A percentile compares a stretch with the other conserved stretches of the same genome.
Conservation (phyloP, 2,797 vertebrate genomes). For the Acanthurus tractus region DNA sequence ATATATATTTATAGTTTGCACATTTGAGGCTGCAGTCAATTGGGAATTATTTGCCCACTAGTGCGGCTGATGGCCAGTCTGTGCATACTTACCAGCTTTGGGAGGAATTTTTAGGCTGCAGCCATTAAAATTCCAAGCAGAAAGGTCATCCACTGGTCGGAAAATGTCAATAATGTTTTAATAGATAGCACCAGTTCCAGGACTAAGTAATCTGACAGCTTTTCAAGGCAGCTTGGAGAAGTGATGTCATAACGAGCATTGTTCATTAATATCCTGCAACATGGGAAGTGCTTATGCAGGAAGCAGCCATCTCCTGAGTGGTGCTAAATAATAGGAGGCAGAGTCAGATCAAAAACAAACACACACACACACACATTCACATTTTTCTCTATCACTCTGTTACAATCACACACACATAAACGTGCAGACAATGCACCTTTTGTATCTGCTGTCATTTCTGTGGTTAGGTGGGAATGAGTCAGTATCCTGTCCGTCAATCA, state of each 20-base stretch:
- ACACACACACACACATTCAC: background rate
- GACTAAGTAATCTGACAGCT: conserved; percentile 24
- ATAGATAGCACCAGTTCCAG: conserved; percentile 30
- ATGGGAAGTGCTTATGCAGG: conserved; percentile 71
- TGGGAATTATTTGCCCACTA: conserved; percentile 15
- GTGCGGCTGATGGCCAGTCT: conserved; percentile 9
- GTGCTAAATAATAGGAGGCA: conserved; percentile 68
- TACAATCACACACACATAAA: conserved; percentile 15
- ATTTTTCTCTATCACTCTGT: background rate
- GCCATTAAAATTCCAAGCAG: conserved; percentile 34
- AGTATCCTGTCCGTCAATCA: conserved; percentile 62
- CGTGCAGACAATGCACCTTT: conserved; percentile 61
- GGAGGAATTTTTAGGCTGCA: conserved; percentile 4
- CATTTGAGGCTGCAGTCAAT: conserved; percentile 9
- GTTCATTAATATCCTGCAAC: conserved; percentile 69
- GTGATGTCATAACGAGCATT: conserved; percentile 53
- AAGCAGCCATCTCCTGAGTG: conserved; percentile 69
- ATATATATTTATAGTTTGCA: conserved; percentile 5
- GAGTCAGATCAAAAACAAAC: conserved; percentile 37
- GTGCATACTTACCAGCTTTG: conserved; percentile 14
- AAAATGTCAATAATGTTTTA: conserved; percentile 45
- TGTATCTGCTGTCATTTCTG: conserved; percentile 48
- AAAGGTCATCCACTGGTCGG: conserved; percentile 46
- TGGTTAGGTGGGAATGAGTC: conserved; percentile 62
- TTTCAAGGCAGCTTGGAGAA: conserved; percentile 39